Percentiles rank a stretch among this genome's conserved stretches.
These are phyloP conservation scores for Sebastolobus altivelis DNA, from an alignment of 2,797 vertebrate species.

Conservation along the genomic window DNA sequence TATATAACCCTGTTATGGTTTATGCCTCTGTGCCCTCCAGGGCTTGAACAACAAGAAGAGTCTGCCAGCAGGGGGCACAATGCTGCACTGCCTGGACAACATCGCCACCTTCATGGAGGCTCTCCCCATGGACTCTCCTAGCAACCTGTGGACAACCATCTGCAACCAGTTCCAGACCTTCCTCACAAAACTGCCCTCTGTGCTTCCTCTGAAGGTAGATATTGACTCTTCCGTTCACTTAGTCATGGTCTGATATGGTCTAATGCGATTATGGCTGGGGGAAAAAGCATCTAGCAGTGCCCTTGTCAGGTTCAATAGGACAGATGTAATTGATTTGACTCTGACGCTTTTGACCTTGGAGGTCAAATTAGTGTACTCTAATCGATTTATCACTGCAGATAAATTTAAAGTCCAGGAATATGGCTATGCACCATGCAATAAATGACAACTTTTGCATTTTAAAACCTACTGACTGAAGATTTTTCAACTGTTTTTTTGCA, in stretches of 20 bases:
- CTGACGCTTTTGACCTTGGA: constrained; percentile 69
- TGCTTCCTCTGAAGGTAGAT: constrained; percentile 96
- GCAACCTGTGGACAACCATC: constrained; percentile 98
- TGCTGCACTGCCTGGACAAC: constrained; percentile 98
- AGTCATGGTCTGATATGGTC: constrained; percentile 75
- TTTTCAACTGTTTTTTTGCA: not conserved
- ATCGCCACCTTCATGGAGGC: constrained; percentile 99
- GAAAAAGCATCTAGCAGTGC: constrained; percentile 67
- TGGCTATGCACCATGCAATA: constrained; percentile 6
- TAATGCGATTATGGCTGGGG: constrained; percentile 71
- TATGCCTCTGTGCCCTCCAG: constrained; percentile 79
- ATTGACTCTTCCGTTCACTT: constrained; percentile 59
- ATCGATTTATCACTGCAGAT: constrained; percentile 38
- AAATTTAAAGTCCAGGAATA: constrained; percentile 30
- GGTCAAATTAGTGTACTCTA: constrained; percentile 56
- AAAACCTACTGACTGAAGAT: not conserved
- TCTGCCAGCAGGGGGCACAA: constrained; percentile 96
- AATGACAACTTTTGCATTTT: constrained; percentile 1
- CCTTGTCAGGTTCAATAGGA: constrained; percentile 65
- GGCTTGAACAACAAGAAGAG: constrained; percentile 99
- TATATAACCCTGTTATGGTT: constrained; percentile 72
- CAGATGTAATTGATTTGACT: constrained; percentile 71
- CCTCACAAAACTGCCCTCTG: constrained; percentile 95
- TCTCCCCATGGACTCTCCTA: constrained; percentile 98
- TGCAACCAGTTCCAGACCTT: constrained; percentile 99